Conservation (phyloP, 92 coral and sea anemone genomes). For the Epizoanthus fatuus region DNA sequence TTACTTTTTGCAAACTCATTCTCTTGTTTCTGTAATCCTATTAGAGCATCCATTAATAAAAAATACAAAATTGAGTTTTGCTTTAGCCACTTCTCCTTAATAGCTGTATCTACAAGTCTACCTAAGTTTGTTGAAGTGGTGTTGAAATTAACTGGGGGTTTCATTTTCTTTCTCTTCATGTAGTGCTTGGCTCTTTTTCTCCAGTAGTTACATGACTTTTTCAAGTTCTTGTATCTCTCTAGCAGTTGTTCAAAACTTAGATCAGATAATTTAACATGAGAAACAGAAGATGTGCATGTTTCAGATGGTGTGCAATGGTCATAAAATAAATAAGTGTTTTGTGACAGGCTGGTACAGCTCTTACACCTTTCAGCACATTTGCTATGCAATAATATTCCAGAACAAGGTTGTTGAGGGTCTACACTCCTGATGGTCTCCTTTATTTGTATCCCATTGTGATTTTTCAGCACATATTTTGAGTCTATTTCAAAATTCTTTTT, state of each 20-base stretch:
- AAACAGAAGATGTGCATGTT: background rate
- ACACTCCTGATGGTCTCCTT: background rate
- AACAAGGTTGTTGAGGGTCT: background rate
- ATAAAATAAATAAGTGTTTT: background rate
- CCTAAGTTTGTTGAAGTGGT: slow-evolving; percentile 53
- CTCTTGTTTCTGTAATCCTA: too few species aligned
- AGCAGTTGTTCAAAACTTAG: slow-evolving; percentile 17
- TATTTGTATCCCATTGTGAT: background rate
- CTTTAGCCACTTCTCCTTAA: slow-evolving; percentile 34
- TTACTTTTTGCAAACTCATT: too few species aligned
- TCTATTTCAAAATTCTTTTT: background rate
- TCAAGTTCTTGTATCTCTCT: slow-evolving; percentile 26
- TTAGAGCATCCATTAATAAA: too few species aligned
- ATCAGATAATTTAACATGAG: background rate
- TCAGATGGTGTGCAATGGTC: slow-evolving; percentile 2
- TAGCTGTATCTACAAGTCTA: slow-evolving; percentile 38
- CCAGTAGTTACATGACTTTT: slow-evolving; percentile 9
- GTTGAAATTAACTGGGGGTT: slow-evolving; percentile 1
- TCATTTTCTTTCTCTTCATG: slow-evolving; percentile 26
- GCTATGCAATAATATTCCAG: background rate
- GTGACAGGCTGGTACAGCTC: background rate
- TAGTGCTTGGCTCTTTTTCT: slow-evolving; percentile 6
- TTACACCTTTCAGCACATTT: background rate
- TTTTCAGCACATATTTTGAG: background rate
- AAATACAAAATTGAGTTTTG: slow-evolving; percentile 54